A percentile compares a stretch with the other conserved stretches of the same genome.
Evolutionary conservation across 1,140 invertebrate genomes (phyloP).

Genomic region (Diuraphis noxia): DNA sequence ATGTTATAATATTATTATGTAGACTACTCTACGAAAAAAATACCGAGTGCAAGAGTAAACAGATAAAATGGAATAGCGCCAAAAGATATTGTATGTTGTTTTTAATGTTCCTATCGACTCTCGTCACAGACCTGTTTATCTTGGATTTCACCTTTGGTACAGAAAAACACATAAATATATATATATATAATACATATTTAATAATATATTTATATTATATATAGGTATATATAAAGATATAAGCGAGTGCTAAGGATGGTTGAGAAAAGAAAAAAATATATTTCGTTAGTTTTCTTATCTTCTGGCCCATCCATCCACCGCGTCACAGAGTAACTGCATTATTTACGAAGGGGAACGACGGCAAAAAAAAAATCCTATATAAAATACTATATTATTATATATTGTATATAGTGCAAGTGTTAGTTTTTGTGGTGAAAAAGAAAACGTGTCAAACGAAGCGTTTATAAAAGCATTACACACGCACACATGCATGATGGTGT

Average conservation of each 20-base stretch:
- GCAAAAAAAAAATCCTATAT: not conserved
- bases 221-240: not conserved
- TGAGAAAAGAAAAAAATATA: not conserved
- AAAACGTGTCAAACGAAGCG: conserved; percentile 34
- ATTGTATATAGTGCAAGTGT: not conserved
- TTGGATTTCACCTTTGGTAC: conserved; percentile 28
- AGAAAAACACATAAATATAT: not conserved
- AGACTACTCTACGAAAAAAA: not conserved
- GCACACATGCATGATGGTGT: not conserved
- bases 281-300: conserved; percentile 38
- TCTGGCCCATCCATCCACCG: too few relatives aligned
- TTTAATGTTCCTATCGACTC: not conserved
- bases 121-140: conserved; percentile 33
- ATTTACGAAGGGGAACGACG: not conserved
- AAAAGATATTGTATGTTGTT: conserved; percentile 22
- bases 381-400: not conserved
- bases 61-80: conserved; percentile 36
- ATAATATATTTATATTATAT: too few relatives aligned
- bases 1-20: conserved; percentile 5
- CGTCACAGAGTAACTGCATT: not conserved
- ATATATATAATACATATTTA: conserved; percentile 14
- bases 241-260: not conserved
- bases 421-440: conserved; percentile 18
- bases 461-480: conserved; percentile 37
- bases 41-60: conserved; percentile 24